These are phyloP conservation scores for Hyperopisus bebe DNA, from an alignment of 2,113 vertebrate genomes.

Conservation along the genomic window DNA sequence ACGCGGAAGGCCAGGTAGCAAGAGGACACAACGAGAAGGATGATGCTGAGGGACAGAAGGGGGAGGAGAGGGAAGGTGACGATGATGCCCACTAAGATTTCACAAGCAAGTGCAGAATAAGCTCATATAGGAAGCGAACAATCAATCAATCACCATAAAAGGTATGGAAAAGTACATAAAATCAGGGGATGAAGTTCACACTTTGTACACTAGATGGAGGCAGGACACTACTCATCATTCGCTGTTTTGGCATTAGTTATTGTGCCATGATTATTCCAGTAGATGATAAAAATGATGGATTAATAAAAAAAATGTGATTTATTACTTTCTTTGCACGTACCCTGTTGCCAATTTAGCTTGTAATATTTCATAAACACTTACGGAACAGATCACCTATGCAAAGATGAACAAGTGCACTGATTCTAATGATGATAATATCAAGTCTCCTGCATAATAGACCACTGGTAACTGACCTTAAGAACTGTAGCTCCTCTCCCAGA, in stretches of 20 bases:
- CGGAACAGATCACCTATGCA: neutral
- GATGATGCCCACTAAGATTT: neutral
- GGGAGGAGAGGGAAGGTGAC: neutral
- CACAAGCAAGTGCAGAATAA: neutral
- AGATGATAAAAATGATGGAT: neutral
- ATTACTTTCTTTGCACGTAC: neutral
- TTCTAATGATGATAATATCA: neutral
- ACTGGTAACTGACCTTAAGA: neutral
- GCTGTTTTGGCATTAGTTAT: neutral
- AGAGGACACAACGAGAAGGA: constrained; percentile 80
- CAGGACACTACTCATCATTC: neutral
- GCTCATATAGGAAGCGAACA: neutral
- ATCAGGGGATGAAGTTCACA: neutral
- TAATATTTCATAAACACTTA: neutral
- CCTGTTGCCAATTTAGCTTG: neutral
- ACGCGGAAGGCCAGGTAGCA: constrained; percentile 89
- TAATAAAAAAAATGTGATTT: neutral
- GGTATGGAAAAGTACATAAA: neutral
- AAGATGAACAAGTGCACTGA: neutral
- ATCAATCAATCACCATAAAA: neutral
- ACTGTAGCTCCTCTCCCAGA: neutral
- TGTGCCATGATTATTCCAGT: neutral
- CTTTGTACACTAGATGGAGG: constrained; percentile 45
- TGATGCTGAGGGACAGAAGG: constrained; percentile 56
- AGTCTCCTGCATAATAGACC: neutral